Evolutionary conservation across 1,140 invertebrate species (phyloP), one percentile per base, ranked within the genome.

Genomic region (Heliconius eleuchia): DNA sequence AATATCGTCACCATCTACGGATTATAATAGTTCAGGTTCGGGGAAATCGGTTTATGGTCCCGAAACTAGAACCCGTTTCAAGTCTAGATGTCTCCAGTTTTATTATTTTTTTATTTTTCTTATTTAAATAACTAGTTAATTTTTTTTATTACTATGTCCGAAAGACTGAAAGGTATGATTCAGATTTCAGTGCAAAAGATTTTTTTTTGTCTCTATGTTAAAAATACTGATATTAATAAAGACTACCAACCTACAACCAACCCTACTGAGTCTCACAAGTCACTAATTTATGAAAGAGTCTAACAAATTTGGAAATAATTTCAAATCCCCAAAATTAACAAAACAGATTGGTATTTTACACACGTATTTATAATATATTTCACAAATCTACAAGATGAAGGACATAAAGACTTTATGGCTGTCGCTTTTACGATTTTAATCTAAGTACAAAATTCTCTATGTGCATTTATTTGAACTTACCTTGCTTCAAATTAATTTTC

Each of bases 401-500:
- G 18, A 23, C 52, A 34, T 77, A 73, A 74, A 77, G 39, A 60
- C 34, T 77, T 80, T 73, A 80, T 71, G 27, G 52, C 74, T 76
- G 74, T 57, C 66, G 70, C 72, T 80, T 80, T 80, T 80, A 80
- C 79, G 75, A 77, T 80, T 77, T 80, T 80, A 80, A 80, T 80
- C 79, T 77, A 46, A 77, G 79, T 72, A 77, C 72, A 74, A 77
- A 80, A 77, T 77, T 80, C 42, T 74, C 71, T 71, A 57, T 60
- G 71, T 76, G 79, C 71, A 80, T 80, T 80, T 80, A 80, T 77
- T 77, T 77, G 76, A 80, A 77, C 60, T 74, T 70, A 80, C 79
- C 79, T 80, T 74, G 79, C 46, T 80, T 71, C 79, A 80, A 80
- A 80, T 77, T 80, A 80, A 80, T 80, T 80, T 80, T 77, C 72